phyloP scores from a whole-genome alignment of 2,113 vertebrate genomes.

The Puntigrus tetrazona region DNA sequence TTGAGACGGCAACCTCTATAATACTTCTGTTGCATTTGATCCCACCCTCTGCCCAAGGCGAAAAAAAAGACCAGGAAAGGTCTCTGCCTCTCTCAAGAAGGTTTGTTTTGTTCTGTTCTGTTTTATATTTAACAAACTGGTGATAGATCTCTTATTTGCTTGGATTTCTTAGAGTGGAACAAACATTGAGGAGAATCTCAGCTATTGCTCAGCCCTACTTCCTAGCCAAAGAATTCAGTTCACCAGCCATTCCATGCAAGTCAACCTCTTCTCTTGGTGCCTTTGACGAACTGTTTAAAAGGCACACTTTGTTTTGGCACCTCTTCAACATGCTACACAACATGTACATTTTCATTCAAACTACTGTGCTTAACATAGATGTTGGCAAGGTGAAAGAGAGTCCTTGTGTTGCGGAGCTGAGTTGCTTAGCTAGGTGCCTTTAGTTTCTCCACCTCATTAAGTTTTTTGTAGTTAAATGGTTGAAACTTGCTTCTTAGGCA shows the following conservation, averaged over 20 bases:
- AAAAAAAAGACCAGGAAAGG: not conserved
- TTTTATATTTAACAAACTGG: no score
- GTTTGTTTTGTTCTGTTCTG: no score
- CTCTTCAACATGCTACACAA: no score
- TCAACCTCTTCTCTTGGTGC: no score
- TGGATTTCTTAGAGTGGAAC: conserved; percentile 33
- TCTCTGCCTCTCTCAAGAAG: not conserved
- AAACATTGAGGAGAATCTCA: conserved; percentile 48
- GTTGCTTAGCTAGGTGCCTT: conserved; percentile 49
- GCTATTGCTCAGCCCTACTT: conserved; percentile 48
- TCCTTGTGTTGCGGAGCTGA: conserved; percentile 41
- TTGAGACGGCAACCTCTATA: conserved; percentile 46
- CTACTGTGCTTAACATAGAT: conserved; percentile 45
- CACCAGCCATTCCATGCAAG: no score
- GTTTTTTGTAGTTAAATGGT: not conserved
- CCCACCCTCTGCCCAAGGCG: conserved; percentile 47
- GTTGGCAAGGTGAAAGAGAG: conserved; percentile 49
- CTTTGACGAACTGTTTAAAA: no score
- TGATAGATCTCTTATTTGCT: not conserved
- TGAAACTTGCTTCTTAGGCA: conserved; percentile 48
- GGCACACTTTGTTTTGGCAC: no score
- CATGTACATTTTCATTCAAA: no score
- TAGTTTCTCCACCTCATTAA: not conserved
- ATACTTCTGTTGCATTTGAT: conserved; percentile 47
- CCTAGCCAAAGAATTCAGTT: conserved; percentile 34